Evolutionary conservation across 2,113 vertebrate species (phyloP).

Genomic region (Siniperca knerii): DNA sequence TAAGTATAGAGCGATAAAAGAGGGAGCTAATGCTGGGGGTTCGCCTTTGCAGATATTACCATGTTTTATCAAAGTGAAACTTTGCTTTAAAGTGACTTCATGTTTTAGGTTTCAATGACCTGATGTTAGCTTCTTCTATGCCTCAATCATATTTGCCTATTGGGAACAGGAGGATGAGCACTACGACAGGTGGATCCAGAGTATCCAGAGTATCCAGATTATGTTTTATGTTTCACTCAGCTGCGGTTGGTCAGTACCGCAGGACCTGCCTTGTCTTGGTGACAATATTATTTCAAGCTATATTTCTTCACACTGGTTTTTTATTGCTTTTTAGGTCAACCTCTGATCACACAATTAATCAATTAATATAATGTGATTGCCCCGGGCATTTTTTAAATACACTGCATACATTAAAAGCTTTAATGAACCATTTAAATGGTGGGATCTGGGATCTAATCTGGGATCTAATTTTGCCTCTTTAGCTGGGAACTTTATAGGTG

Average conservation of each 20-base stretch:
- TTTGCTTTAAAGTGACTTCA: background rate
- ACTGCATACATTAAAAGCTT: constrained; percentile 23
- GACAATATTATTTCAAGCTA: background rate
- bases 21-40: background rate
- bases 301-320: background rate
- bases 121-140: background rate
- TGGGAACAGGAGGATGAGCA: background rate
- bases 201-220: background rate
- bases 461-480: constrained; percentile 32
- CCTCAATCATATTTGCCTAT: no score
- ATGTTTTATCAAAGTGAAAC: background rate
- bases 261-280: background rate
- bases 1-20: background rate
- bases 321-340: background rate
- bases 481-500: constrained; percentile 73
- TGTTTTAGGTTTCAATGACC: background rate
- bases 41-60: background rate
- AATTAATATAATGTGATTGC: background rate
- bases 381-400: background rate
- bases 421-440: constrained; percentile 1
- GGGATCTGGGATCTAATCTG: background rate
- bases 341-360: constrained; percentile 5
- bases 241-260: background rate
- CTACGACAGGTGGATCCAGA: background rate
- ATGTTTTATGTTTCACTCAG: background rate